A percentile compares a stretch with the other conserved stretches of the same genome.
Evolutionary conservation across 2,888 invertebrate species (phyloP).

Genomic region (Ennomos fuscantarius): DNA sequence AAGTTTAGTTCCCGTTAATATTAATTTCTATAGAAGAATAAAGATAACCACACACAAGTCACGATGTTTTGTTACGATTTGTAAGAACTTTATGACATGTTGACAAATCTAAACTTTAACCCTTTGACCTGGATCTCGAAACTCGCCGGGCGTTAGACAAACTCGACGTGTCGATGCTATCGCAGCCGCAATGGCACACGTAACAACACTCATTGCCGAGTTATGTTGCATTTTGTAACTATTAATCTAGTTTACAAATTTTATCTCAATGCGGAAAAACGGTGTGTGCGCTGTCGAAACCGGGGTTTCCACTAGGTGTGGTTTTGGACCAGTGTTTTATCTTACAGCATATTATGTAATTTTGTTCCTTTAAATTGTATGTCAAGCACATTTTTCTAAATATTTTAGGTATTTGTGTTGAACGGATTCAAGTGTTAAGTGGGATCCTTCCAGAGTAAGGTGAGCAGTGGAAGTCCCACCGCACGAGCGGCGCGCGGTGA

Average conservation of each 20-base stretch:
- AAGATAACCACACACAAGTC: no score
- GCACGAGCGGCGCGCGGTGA: constrained; percentile 24
- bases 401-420: neutral
- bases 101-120: constrained; percentile 1
- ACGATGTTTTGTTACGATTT: no score
- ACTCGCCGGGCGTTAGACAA: constrained; percentile 23
- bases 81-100: constrained; percentile 2
- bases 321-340: constrained; percentile 19
- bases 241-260: constrained; percentile 25
- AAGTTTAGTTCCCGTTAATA: no score
- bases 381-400: no score
- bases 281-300: constrained; percentile 22
- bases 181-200: constrained; percentile 20
- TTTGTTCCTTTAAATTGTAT: no score
- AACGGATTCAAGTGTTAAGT: neutral
- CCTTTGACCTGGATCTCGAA: constrained; percentile 17
- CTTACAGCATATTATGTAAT: no score
- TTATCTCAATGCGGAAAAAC: constrained; percentile 27
- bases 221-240: constrained; percentile 23
- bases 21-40: no score
- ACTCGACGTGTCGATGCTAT: constrained; percentile 18
- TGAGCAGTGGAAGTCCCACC: constrained; percentile 11
- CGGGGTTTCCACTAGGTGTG: constrained; percentile 26
- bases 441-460: constrained; percentile 10
- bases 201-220: constrained; percentile 23